Conservation (phyloP, 92 coral and sea anemone genomes). For the Phenganax subtilis region DNA sequence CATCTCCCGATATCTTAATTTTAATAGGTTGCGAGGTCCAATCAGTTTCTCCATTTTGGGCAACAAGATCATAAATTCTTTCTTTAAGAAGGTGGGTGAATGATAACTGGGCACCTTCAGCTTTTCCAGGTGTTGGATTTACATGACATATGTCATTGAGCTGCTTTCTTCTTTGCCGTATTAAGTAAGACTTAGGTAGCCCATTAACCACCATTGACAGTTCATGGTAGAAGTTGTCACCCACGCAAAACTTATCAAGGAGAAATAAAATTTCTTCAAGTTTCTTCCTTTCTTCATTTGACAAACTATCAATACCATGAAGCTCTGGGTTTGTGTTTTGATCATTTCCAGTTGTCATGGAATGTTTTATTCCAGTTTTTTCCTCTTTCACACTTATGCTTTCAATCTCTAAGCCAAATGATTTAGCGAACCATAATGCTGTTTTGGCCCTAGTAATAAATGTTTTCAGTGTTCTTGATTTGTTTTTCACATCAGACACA, state of each 20-base stretch:
- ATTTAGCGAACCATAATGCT: conserved; percentile 59
- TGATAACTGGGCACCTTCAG: conserved; percentile 55
- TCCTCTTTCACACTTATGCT: conserved; percentile 50
- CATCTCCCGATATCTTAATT: conserved; percentile 62
- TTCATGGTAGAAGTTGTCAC: conserved; percentile 54
- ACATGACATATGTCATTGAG: conserved; percentile 60
- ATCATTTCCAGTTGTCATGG: background rate
- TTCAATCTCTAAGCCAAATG: conserved; percentile 61
- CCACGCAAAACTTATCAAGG: conserved; percentile 58
- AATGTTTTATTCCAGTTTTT: conserved; percentile 44
- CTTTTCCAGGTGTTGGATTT: conserved; percentile 54
- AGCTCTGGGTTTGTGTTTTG: background rate
- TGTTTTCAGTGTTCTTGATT: conserved; percentile 56
- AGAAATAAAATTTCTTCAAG: conserved; percentile 49
- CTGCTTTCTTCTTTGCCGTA: conserved; percentile 51
- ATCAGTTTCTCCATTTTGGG: background rate
- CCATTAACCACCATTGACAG: conserved; percentile 46
- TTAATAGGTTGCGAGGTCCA: conserved; percentile 41
- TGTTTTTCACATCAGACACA: conserved; percentile 49
- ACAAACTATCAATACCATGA: conserved; percentile 40
- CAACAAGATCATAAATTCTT: conserved; percentile 7
- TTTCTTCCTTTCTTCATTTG: conserved; percentile 43
- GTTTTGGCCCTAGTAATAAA: conserved; percentile 49
- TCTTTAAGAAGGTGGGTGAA: conserved; percentile 46
- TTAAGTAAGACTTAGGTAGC: conserved; percentile 56